A percentile compares a stretch with the other conserved stretches of the same genome.
phyloP scores from a whole-genome alignment of 2,888 invertebrate species.

The Schrankia costaestrigalis region DNA sequence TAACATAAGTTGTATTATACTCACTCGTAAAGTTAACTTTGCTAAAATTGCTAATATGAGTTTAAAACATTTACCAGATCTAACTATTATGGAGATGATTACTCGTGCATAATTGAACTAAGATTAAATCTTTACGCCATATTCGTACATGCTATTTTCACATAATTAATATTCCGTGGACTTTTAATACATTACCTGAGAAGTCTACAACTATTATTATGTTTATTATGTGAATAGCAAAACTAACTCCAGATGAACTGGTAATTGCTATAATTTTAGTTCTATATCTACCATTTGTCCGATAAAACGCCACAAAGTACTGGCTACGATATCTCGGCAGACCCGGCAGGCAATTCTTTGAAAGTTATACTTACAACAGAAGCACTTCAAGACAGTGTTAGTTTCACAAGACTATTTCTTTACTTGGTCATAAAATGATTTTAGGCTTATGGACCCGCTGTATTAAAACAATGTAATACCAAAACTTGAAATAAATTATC shows the following conservation, averaged over 20 bases:
- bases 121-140: constrained; percentile 25
- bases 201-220: constrained; percentile 56
- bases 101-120: constrained; percentile 15
- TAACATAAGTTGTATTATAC: constrained; percentile 1
- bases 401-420: constrained; percentile 26
- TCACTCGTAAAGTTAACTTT: constrained; percentile 3
- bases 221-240: constrained; percentile 70
- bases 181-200: constrained; percentile 59
- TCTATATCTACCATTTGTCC: constrained; percentile 70
- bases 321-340: constrained; percentile 73
- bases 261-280: constrained; percentile 69
- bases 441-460: constrained; percentile 37
- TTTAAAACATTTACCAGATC: constrained; percentile 11
- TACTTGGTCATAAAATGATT: constrained; percentile 20
- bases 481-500: background rate
- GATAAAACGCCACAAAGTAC: constrained; percentile 80
- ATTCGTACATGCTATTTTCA: constrained; percentile 45
- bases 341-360: constrained; percentile 61
- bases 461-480: no score
- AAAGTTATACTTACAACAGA: constrained; percentile 30
- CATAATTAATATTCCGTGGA: constrained; percentile 52
- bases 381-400: constrained; percentile 34
- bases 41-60: constrained; percentile 21
- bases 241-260: constrained; percentile 79
- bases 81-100: constrained; percentile 17